Evolutionary conservation across 2,797 vertebrate species (phyloP).

Genomic region (Tympanoctomys barrerae): DNA sequence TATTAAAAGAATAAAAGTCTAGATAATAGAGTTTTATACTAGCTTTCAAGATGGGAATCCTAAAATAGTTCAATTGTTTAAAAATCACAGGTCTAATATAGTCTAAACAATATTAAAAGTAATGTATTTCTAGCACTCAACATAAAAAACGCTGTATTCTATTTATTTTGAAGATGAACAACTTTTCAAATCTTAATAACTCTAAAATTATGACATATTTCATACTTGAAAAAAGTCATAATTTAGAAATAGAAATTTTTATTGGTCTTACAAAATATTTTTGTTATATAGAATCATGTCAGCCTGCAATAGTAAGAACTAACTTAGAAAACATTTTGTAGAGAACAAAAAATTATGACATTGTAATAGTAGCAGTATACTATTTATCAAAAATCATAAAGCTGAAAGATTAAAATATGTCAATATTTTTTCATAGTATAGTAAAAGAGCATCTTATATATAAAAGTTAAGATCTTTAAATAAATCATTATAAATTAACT

Average conservation of each 20-base stretch:
- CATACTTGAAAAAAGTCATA: neutral
- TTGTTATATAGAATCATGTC: neutral
- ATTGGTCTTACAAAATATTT: neutral
- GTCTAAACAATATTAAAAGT: neutral
- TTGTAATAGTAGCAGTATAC: neutral
- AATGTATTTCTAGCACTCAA: neutral
- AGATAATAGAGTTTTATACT: neutral
- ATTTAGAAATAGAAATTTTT: neutral
- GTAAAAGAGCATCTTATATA: neutral
- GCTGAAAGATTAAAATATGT: neutral
- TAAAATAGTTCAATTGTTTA: neutral
- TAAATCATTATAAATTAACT: constrained; percentile 34
- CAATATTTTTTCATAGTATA: neutral
- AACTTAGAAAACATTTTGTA: constrained; percentile 36
- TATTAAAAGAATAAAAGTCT: neutral
- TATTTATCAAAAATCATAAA: constrained; percentile 16
- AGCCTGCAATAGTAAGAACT: neutral
- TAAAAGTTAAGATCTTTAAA: neutral
- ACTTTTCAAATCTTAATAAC: neutral
- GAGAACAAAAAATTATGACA: neutral
- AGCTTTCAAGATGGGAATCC: neutral
- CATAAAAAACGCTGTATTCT: neutral
- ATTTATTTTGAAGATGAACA: neutral
- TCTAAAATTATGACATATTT: neutral
- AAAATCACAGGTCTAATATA: neutral